Evolutionary conservation across 1,140 invertebrate species (phyloP), one percentile per base, ranked within the genome.

Genomic region (Diabrotica virgifera): DNA sequence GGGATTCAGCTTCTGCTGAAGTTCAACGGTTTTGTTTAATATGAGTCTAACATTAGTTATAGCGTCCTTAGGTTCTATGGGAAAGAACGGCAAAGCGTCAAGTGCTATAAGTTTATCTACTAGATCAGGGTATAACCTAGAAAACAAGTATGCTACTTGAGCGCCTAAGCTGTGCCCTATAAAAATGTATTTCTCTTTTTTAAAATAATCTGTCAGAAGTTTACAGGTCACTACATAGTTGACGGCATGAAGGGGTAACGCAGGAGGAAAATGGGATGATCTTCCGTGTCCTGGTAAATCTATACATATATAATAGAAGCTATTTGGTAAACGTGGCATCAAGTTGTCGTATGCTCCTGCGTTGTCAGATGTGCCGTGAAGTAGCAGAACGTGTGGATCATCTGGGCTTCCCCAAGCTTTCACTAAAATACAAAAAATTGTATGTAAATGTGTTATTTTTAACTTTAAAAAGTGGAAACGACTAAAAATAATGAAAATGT

Each of bases 271-370:
- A 46, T 81, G 82, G 59, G 86, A 85, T 5, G 88, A 90, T 2
- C 77, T 76, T 5, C 90, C 90, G 78, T 90, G 87, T 3, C 87
- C 85, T 9, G 87, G 87, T 66, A 89, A 77, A 74, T 90, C 88
- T 40, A 89, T 78, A 71, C 82, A 82, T 5, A 89, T 82, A 64
- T 85, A 85, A 66, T 85, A 86, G 69, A 82, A 84, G 3, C 77
- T 70, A 55, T 75, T 69, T 5, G 85, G 84, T 57, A 90, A 77
- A n/a, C 84, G 63, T 13, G 82, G 78, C 38, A 88, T 79, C 2
- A 91, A 78, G 11, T 80, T 80, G 61, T 87, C 82, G 75, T 88
- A 91, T n/a, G 84, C 79, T 6, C 83, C 84, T 14, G 85, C 83
- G 66, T 89, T 89, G 70, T 88, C 86, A 50, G 79, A 68, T 10